Conservation (phyloP, 2,113 vertebrate species). For the Thryonomys swinderianus region DNA sequence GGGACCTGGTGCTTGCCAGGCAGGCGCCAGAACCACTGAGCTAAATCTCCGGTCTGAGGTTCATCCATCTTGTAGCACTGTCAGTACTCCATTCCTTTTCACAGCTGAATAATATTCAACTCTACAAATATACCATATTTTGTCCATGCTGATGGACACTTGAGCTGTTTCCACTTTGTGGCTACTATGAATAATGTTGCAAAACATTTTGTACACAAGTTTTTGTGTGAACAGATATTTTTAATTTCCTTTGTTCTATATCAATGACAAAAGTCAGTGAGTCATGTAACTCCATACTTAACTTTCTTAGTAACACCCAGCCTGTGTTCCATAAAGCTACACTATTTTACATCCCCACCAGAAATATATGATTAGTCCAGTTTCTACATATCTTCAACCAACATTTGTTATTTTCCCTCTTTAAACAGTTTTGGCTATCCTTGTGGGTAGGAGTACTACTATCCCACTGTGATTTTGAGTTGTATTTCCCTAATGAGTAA, state of each 20-base stretch:
- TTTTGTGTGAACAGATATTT: neutral
- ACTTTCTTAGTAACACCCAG: neutral
- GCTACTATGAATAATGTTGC: conserved; percentile 7
- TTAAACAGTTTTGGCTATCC: conserved; percentile 8
- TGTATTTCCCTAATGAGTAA: neutral
- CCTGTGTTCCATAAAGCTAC: neutral
- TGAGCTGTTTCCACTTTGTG: neutral
- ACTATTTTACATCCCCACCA: neutral
- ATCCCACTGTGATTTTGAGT: neutral
- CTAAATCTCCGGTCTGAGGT: too few relatives aligned
- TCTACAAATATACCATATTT: conserved; percentile 30
- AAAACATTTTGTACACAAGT: neutral
- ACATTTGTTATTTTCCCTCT: neutral
- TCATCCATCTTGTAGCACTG: conserved; percentile 3
- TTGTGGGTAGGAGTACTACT: neutral
- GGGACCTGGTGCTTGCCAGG: too few relatives aligned
- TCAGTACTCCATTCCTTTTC: conserved; percentile 9
- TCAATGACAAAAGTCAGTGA: neutral
- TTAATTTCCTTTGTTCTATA: conserved; percentile 46
- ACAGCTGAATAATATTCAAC: conserved; percentile 47
- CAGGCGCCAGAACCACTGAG: too few relatives aligned
- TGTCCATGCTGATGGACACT: neutral
- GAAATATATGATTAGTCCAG: neutral
- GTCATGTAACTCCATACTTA: conserved; percentile 18
- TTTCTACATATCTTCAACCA: conserved; percentile 11